Conservation (phyloP, 92 coral and sea anemone genomes). For the Epizoanthus fatuus region DNA sequence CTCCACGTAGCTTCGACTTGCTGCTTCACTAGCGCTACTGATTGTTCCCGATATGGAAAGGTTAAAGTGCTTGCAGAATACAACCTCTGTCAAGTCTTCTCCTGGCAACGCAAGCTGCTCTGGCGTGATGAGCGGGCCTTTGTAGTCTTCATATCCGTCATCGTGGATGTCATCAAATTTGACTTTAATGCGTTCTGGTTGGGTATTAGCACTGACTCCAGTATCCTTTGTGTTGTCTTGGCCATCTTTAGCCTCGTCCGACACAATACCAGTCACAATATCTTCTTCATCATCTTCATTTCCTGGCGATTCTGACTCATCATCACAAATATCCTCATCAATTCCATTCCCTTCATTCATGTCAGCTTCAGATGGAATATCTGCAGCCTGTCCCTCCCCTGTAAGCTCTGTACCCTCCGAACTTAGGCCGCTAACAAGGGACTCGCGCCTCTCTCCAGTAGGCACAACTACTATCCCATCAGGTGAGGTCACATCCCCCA, state of each 20-base stretch:
- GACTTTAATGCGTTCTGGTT: conserved; percentile 67
- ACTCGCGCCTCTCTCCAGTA: conserved; percentile 10
- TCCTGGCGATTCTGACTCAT: conserved; percentile 25
- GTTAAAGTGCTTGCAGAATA: conserved; percentile 93
- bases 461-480: conserved; percentile 41
- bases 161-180: conserved; percentile 85
- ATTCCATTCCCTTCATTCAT: conserved; percentile 7
- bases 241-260: conserved; percentile 27
- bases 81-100: conserved; percentile 88
- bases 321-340: conserved; percentile 11
- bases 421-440: conserved; percentile 24
- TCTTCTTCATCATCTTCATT: conserved; percentile 47
- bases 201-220: not conserved
- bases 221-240: not conserved
- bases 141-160: conserved; percentile 63
- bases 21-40: conserved; percentile 68
- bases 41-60: conserved; percentile 66
- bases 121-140: conserved; percentile 87
- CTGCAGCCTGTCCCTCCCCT: not conserved
- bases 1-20: conserved; percentile 84
- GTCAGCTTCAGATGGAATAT: conserved; percentile 3
- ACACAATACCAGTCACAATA: not conserved
- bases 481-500: conserved; percentile 10
- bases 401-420: conserved; percentile 25
- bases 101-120: conserved; percentile 88